A percentile compares a stretch with the other conserved stretches of the same genome.
phyloP scores from a whole-genome alignment of 1,140 invertebrate genomes.

The Phocides pigmalion region DNA sequence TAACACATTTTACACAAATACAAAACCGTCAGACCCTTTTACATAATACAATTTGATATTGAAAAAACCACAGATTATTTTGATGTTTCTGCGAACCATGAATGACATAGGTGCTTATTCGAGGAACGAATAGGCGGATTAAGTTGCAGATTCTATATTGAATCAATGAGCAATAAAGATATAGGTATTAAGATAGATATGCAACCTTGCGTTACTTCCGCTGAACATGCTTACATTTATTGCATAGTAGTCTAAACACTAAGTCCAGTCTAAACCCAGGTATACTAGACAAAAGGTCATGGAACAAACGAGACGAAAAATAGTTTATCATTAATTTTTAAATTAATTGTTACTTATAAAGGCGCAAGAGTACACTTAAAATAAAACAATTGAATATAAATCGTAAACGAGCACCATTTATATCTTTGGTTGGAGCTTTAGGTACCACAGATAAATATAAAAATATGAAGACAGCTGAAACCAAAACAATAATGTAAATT shows the following conservation, averaged over 20 bases:
- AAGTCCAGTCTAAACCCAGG: neutral
- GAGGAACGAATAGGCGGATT: slow-evolving; percentile 9
- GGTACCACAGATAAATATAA: too few species aligned
- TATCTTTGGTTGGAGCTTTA: too few species aligned
- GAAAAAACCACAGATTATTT: neutral
- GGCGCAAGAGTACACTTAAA: too few species aligned
- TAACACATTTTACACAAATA: too few species aligned
- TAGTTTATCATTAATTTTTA: too few species aligned
- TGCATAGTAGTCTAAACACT: neutral
- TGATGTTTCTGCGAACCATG: slow-evolving; percentile 8
- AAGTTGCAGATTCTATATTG: neutral
- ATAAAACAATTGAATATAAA: too few species aligned
- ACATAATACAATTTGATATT: too few species aligned
- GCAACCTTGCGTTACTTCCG: slow-evolving; percentile 22
- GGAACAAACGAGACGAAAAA: neutral
- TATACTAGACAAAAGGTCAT: neutral
- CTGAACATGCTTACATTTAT: neutral
- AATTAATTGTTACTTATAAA: too few species aligned
- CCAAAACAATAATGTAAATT: too few species aligned
- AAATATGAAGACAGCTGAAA: too few species aligned
- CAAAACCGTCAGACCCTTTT: too few species aligned
- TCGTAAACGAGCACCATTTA: too few species aligned
- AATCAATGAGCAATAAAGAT: slow-evolving; percentile 22
- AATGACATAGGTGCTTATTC: slow-evolving; percentile 17
- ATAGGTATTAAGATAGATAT: slow-evolving; percentile 5